Base-by-base conservation (phyloP, 2,113 vertebrate species). In the Nanorana parkeri region DNA sequence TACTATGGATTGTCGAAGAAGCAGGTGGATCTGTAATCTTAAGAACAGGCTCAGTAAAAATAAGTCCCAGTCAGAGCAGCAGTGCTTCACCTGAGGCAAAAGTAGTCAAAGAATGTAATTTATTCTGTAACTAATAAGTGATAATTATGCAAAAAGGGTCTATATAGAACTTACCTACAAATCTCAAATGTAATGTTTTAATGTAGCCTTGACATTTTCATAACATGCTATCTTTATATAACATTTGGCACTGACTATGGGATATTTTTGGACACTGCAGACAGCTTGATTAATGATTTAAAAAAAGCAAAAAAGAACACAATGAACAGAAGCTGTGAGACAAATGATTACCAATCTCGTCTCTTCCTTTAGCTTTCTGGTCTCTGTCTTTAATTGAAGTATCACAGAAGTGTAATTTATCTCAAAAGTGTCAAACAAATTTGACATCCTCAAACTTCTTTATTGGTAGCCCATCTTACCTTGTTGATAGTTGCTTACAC, bases 321-420 rank as follows among this genome's bases (percentile, higher is more conserved):
- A 69, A 78, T 69, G 56, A 83, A 64, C 19, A 77, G 41, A 61
- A 64, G 51, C 32, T 61, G 5, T 21, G 52, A 36, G 66, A 77
- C 26, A 41, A n/a, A 55, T 77, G 78, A 80, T 61, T 69, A 80
- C 65, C 28, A 15, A 19, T 68, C 68, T 68, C 28, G 17, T 17
- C 76, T 68, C 64, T 68, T 69, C 7, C 54, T 61, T 69, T 56
- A 61, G 51, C 29, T 69, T 58, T 11, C 17, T 29, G n/a, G 66
- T 17, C 55, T 24, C 32, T 80, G 66, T 61, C 16, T 80, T 73
- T 80, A 80, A 80, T 69, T 80, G 78, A 80, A 71, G 66, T 64
- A 69, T 80, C 78, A 69, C 78, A 16, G 32, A 8, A 29, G 32
- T 26, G 78, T 69, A 69, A 69, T 69, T 80, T 69, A 80, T 80